Conservation (phyloP, 1,140 invertebrate species). For the Brachionus rotundiformis region DNA sequence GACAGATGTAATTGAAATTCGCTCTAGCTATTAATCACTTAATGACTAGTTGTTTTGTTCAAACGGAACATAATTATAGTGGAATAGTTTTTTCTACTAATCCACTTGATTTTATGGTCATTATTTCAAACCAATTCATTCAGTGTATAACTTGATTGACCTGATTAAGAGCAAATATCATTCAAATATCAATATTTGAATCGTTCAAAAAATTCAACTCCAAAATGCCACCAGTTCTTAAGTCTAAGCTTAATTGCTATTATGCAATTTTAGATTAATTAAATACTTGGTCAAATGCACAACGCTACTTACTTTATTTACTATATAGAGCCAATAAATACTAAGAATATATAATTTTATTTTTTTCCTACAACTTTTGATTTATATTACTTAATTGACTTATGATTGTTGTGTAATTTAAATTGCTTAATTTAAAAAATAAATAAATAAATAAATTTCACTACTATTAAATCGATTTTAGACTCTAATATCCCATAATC, state of each 20-base stretch:
- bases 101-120: neutral
- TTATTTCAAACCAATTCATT: neutral
- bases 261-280: neutral
- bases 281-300: slow-evolving; percentile 35
- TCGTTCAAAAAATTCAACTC: neutral
- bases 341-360: neutral
- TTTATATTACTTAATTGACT: slow-evolving; percentile 10
- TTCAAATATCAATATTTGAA: slow-evolving; percentile 10
- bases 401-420: neutral
- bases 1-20: slow-evolving; percentile 38
- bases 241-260: neutral
- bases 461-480: neutral
- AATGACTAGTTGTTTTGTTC: slow-evolving; percentile 26
- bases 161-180: slow-evolving; percentile 24
- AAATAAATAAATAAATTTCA: slow-evolving; percentile 16
- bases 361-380: neutral
- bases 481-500: slow-evolving; percentile 12
- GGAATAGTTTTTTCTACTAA: neutral
- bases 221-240: neutral
- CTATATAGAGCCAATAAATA: neutral
- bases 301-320: too few species aligned
- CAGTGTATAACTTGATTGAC: neutral
- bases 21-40: slow-evolving; percentile 22
- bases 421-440: slow-evolving; percentile 10
- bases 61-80: slow-evolving; percentile 29